These are phyloP conservation scores for Camponotus pennsylvanicus DNA, from an alignment of 1,140 invertebrate genomes.

Conservation along the genomic window DNA sequence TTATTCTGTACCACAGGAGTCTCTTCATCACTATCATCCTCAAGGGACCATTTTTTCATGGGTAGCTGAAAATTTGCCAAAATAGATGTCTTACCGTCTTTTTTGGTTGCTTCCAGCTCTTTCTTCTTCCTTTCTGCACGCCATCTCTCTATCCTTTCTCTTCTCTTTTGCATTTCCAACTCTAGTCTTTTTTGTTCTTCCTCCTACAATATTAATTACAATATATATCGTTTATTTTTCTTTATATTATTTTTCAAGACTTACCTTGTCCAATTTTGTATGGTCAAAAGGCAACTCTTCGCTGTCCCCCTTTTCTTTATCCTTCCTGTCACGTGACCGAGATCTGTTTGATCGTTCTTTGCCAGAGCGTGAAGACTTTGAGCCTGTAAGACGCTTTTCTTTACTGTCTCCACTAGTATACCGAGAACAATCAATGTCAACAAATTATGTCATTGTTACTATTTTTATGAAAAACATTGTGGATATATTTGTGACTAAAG, in stretches of 20 bases:
- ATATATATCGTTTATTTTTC: neutral
- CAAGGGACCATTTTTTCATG: conserved; percentile 96
- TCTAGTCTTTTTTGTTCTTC: conserved; percentile 96
- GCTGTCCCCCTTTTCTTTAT: conserved; percentile 87
- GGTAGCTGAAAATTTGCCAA: conserved; percentile 88
- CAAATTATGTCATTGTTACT: conserved; percentile 57
- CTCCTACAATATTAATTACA: conserved; percentile 86
- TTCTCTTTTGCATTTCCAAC: conserved; percentile 97
- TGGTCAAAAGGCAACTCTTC: conserved; percentile 89
- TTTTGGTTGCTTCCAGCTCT: conserved; percentile 92
- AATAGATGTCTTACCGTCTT: conserved; percentile 89
- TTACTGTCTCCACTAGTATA: conserved; percentile 85
- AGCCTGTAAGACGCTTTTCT: conserved; percentile 85
- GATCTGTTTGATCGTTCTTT: conserved; percentile 85
- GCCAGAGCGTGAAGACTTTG: conserved; percentile 84
- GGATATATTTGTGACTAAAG: conserved; percentile 22
- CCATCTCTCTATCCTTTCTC: conserved; percentile 89
- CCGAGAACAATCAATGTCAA: conserved; percentile 77
- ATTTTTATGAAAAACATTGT: neutral
- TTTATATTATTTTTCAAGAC: neutral
- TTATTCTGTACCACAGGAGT: conserved; percentile 78
- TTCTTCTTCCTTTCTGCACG: conserved; percentile 91
- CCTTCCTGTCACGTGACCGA: conserved; percentile 81
- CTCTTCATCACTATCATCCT: conserved; percentile 94
- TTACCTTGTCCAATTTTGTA: conserved; percentile 91